Base-by-base conservation (phyloP, 2,888 invertebrate genomes). In the Beris chalybata region DNA sequence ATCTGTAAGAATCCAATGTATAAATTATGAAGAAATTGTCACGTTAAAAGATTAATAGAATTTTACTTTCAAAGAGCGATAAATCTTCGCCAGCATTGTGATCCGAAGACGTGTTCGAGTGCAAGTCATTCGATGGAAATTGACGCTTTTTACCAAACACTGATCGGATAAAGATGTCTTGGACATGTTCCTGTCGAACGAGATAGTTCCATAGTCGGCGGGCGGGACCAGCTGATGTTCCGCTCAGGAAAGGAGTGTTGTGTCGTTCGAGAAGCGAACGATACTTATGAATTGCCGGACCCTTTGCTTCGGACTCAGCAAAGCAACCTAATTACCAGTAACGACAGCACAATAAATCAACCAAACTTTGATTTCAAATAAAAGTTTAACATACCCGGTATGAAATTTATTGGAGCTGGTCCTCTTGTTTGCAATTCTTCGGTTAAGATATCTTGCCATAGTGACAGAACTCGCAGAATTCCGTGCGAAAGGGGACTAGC, bases 101-200 rank as follows among this genome's bases (percentile, higher is more conserved):
- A 57, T 70, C 69, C 5, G 71, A 71, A 31, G 68, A 68, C 13
- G 63, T 12, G 29, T 70, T 71, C 7, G 70, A 70, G 58, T 61
- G 50, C 38, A 61, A 15, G 15, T 61, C 61, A 9, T 38, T 38
- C 15, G 61, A 61, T 12, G 50, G 61, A 15, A 50, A 12, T 38
- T 65, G 65, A 50, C 89, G 85, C 22, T 89, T 86, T 72, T 91
- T 91, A 2, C 93, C 92, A 79, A 97, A 99, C 68, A 99, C 93
- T 70, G 95, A 93, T 67, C 95, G 88, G 75, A 99, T 94, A 81
- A 99, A 99, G 66, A 95, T 86, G 73, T 97, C 93, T 83, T 96
- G 95, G 32, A 97, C 92, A 53, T 86, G 83, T 79, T 97, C 96
- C 80, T 99, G 97, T 55, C 92, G 86, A 3, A 98, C 93, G 70